Evolutionary conservation across 2,113 vertebrate genomes (phyloP).

Genomic region (Egretta garzetta): DNA sequence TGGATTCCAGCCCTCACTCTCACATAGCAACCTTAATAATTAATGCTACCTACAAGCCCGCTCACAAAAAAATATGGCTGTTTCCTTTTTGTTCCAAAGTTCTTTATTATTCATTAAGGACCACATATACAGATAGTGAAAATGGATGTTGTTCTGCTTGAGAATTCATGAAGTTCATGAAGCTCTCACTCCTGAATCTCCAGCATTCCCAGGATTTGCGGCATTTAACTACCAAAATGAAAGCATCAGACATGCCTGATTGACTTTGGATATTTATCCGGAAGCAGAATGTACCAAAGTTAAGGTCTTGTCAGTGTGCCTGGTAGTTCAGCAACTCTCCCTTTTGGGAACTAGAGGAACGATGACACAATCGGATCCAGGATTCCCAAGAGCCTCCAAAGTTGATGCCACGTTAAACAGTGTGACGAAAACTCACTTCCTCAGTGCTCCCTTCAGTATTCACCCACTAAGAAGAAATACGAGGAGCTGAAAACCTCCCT

Average conservation of each 20-base stretch:
- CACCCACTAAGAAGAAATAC: neutral
- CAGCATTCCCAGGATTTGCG: neutral
- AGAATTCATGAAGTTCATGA: neutral
- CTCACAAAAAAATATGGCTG: neutral
- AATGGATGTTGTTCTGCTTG: neutral
- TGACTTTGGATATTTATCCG: neutral
- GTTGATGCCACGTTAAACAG: neutral
- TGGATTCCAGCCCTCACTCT: neutral
- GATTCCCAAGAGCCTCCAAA: neutral
- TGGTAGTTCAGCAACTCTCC: neutral
- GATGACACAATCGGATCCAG: neutral
- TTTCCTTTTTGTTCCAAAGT: neutral
- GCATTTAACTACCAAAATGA: neutral
- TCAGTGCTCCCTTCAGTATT: neutral
- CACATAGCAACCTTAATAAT: neutral
- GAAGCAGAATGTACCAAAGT: neutral
- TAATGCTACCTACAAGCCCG: neutral
- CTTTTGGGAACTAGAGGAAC: neutral
- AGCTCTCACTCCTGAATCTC: neutral
- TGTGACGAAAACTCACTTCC: neutral
- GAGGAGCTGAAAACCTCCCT: slow-evolving; percentile 8
- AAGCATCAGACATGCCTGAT: neutral
- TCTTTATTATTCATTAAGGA: neutral
- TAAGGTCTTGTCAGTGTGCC: neutral
- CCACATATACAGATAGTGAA: neutral